Evolutionary conservation across 2,113 vertebrate genomes (phyloP), one percentile per base, ranked within the genome.

Genomic region (Setophaga kirtlandii): DNA sequence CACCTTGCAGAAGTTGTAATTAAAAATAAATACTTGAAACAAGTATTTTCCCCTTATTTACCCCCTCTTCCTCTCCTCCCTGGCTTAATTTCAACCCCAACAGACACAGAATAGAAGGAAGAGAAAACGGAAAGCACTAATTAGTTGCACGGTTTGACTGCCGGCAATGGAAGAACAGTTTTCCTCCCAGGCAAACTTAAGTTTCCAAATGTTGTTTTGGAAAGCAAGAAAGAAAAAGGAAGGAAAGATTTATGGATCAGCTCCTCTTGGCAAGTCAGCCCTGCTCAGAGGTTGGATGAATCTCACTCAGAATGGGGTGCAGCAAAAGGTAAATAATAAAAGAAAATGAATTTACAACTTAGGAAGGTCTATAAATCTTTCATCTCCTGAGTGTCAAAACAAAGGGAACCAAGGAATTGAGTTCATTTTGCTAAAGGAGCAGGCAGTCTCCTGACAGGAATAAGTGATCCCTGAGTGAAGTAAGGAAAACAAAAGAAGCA

Each of bases 171-270:
- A 92, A 96, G 88, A 95, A 69, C 91, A 91, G 71, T 91, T 94
- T 92, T 79, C 90, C 91, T 97, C 76, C 78, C 17, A 86, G 97
- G 97, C 95, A 96, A 97, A 86, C 28, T 93, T 83, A 73, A 73
- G 71, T 86, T 96, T 78, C 64, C 55, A 87, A 91, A 95, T 90
- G 84, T 70, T 96, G 91, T 86, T 96, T 93, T 94, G 86, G 87
- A 96, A 95, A 75, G 87, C 76, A 93, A 91, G 77, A 68, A 95
- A 93, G 74, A 77, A 94, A 94, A 94, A 92, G 87, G 90, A 93
- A 96, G 91, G 94, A 83, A 96, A 97, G 95, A 97, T 97, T 97
- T 96, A 97, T 90, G 93, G 88, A 92, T 93, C 82, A 90, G 76
- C 78, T 93, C 62, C 50, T 96, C 90, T 96, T 97, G 97, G 95